phyloP scores from a whole-genome alignment of 2,113 vertebrate species.

The Dasyornis broadbenti region DNA sequence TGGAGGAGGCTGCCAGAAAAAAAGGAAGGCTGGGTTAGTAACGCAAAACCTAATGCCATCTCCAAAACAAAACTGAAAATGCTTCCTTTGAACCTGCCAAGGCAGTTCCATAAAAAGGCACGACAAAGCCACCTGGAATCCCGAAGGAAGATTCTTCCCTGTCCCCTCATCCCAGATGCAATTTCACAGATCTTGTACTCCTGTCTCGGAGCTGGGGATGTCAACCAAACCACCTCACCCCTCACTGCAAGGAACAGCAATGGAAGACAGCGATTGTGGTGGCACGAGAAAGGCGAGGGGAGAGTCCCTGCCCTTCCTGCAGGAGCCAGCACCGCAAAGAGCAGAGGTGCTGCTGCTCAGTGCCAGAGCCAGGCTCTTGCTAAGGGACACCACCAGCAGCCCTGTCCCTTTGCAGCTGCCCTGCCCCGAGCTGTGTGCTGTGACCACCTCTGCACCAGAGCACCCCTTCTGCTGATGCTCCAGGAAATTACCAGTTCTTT shows the following conservation, averaged over 20 bases:
- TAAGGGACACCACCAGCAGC: not conserved
- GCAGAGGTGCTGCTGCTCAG: not conserved
- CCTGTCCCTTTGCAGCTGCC: not conserved
- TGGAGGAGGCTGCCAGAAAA: constrained; percentile 73
- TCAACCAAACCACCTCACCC: not conserved
- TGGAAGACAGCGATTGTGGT: not conserved
- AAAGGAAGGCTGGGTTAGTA: constrained; percentile 5
- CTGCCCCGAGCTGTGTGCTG: not conserved
- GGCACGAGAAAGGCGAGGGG: not conserved
- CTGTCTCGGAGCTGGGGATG: not conserved
- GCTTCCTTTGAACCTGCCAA: not conserved
- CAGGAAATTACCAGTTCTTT: constrained; percentile 76
- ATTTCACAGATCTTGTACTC: not conserved
- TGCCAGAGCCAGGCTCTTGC: not conserved
- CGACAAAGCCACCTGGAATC: not conserved
- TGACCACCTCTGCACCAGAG: not conserved
- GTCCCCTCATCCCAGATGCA: not conserved
- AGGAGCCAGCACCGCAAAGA: not conserved
- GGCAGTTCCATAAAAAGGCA: not conserved
- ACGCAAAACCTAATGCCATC: not conserved
- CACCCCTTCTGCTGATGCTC: not conserved
- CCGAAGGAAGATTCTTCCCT: not conserved
- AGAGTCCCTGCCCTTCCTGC: not conserved
- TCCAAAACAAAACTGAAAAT: not conserved
- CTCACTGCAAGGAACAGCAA: not conserved